Conservation (phyloP, 2,888 invertebrate genomes). For the Athalia circularis region DNA sequence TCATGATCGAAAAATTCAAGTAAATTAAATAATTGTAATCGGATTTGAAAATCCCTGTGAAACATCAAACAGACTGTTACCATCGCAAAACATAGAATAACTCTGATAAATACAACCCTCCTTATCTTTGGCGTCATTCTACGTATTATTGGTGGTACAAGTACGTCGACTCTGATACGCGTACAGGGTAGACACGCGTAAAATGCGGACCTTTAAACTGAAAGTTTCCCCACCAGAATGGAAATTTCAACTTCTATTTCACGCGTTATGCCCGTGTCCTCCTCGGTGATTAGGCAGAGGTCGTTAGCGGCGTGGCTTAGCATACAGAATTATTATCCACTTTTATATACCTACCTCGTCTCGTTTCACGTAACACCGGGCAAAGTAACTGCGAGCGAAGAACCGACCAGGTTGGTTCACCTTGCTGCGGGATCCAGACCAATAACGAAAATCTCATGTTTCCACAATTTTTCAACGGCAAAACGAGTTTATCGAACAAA, state of each 20-base stretch:
- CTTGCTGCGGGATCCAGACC: background rate
- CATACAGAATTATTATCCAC: constrained; percentile 39
- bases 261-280: constrained; percentile 44
- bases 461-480: too few species aligned
- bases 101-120: constrained; percentile 39
- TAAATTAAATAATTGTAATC: background rate
- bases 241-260: constrained; percentile 46
- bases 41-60: constrained; percentile 4
- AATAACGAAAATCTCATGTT: constrained; percentile 4
- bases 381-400: background rate
- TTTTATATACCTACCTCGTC: constrained; percentile 29
- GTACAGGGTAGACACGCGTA: constrained; percentile 15
- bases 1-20: background rate
- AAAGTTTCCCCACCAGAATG: constrained; percentile 34
- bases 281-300: constrained; percentile 43
- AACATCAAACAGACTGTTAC: constrained; percentile 13
- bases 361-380: constrained; percentile 37
- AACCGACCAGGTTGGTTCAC: background rate
- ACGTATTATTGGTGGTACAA: constrained; percentile 28
- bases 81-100: constrained; percentile 16
- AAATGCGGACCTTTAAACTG: constrained; percentile 27
- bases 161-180: constrained; percentile 28
- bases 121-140: constrained; percentile 41
- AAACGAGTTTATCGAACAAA: too few species aligned
- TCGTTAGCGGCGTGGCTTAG: constrained; percentile 34